Evolutionary conservation across 2,797 vertebrate species (phyloP), one percentile per base, ranked within the genome.

Genomic region (Rhabdophis nuchalis): DNA sequence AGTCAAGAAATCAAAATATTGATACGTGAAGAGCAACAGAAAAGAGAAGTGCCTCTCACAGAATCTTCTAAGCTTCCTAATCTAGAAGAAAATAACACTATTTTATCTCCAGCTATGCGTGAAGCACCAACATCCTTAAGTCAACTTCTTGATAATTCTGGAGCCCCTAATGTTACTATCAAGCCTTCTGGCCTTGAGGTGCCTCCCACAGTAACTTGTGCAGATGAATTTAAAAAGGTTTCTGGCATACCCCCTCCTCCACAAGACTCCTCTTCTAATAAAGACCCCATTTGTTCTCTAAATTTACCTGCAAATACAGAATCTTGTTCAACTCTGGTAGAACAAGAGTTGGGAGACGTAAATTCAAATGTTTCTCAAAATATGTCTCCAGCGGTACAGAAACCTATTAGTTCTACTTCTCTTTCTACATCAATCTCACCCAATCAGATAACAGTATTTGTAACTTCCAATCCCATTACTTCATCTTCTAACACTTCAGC

Each of bases 381-480:
- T 94, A 97, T 98, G 94, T 97, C 98, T 95, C 97, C 98, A 7
- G 98, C 98, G 72, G 97, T 99, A 95, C 98, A 99, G 90, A 98
- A 98, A 93, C 98, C 99, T 87, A 97, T 98, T 85, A 98, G 98
- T 77, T 98, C 98, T 89, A 97, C 98, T 91, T 97, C 98, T 72
- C 97, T 98, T 95, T 97, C 98, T 41, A 96, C 96, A 94, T 92
- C 98, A 53, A 95, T 98, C 92, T 97, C 98, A 64, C 97, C 98
- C 93, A 99, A 97, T 96, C 99, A 99, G 95, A 99, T 99, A 95
- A 99, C 99, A 86, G 98, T 99, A 89, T 99, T 99, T 96, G 99
- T 99, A 90, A 99, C 99, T 85, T 99, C 99, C 88, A 99, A 98
- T 96, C 97, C 99, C 50, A 98, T 99, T 86, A 99, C 98, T 8